Conservation (phyloP, 1,140 invertebrate genomes). For the Akabosia matsudoensis region DNA sequence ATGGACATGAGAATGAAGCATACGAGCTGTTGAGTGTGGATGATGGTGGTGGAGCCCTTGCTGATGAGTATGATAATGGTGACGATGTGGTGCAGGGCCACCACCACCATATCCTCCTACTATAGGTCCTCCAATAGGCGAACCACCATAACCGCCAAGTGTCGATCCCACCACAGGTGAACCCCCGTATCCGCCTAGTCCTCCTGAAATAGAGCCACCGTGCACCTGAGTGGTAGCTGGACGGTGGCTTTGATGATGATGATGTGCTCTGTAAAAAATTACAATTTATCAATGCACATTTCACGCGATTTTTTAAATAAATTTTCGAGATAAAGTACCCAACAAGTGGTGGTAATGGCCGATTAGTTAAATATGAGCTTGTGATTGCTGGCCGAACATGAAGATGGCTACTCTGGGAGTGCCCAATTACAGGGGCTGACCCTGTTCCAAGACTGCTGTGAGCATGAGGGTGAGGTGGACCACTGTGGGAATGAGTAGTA, state of each 20-base stretch:
- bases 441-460: background rate
- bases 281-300: too few species aligned
- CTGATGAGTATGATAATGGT: background rate
- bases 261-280: slow-evolving; percentile 7
- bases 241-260: slow-evolving; percentile 1
- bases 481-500: background rate
- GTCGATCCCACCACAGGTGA: too few species aligned
- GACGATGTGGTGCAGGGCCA: slow-evolving; percentile 3
- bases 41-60: background rate
- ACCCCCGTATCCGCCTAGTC: too few species aligned
- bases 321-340: slow-evolving; percentile 6
- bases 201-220: background rate
- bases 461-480: background rate
- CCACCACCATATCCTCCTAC: background rate
- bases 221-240: background rate
- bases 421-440: background rate
- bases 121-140: too few species aligned
- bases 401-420: background rate
- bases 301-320: too few species aligned
- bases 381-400: background rate
- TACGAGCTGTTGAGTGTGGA: background rate
- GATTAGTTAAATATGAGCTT: background rate
- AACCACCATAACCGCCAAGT: too few species aligned
- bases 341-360: slow-evolving; percentile 4
- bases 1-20: background rate